Base-by-base conservation (phyloP, 2,113 vertebrate genomes). In the Herpetotheres cachinnans region DNA sequence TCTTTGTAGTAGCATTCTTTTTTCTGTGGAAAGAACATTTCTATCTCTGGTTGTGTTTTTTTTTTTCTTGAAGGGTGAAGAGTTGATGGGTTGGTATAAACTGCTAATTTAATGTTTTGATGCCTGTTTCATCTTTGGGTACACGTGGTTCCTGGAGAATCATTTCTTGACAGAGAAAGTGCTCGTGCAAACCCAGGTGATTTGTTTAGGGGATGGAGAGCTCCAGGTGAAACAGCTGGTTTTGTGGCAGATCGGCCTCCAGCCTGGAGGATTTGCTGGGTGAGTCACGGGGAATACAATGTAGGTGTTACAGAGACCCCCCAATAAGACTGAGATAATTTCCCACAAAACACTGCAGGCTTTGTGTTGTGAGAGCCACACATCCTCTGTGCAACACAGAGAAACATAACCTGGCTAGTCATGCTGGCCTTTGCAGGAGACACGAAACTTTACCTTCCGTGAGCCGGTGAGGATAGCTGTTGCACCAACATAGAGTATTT, bases 381-480 rank as follows among this genome's bases (percentile, higher is more conserved):
- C 2, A 10, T 30, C 46, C 34, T 69, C 24, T 22, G 49, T 73
- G 74, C 10, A 29, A 22, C 40, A 21, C 7, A 26, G 20, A 44
- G 38, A 81, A 85, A 36, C 2, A 21, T 42, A 77, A 58, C 11
- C 54, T 47, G 50, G 24, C 22, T 26, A 18, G 38, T 25, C 14
- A 11, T 8, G 9, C 59, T 62, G 42, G 21, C 11, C 21, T 36
- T 56, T 36, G 30, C 22, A 52, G 0, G 7, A 82, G 52, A 40
- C 65, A 19, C 1, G 12, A 72, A 70, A 32, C 12, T 16, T 46
- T 42, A 27, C 69, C 32, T 59, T 15, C 29, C 4, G 2, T 7
- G 38, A 66, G 55, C 11, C 65, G 47, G 7, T 0, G 1, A 73
- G 47, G 69, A 2, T 4, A 50, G 5, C 1, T 16, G 5, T 27